Conservation (phyloP, 2,113 vertebrate species). For the Macquaria ambigua region DNA sequence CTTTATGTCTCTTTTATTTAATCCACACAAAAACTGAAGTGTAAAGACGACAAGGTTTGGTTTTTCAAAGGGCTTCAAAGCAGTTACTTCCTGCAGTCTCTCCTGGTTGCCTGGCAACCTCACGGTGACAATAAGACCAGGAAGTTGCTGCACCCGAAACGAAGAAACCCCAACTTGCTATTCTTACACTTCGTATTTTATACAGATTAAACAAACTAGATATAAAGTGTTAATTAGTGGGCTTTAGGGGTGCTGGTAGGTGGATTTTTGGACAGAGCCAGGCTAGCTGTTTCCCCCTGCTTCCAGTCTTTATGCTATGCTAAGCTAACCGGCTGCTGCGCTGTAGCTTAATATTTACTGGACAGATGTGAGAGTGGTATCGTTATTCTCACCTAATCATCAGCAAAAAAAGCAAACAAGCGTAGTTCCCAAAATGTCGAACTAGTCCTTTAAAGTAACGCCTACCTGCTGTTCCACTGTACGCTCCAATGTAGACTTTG, state of each 20-base stretch:
- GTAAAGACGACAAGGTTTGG: no score
- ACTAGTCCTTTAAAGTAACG: background rate
- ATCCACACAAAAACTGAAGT: no score
- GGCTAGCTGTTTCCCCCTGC: background rate
- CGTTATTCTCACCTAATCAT: background rate
- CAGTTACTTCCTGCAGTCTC: no score
- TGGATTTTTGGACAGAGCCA: background rate
- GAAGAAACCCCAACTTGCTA: no score
- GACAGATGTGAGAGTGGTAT: background rate
- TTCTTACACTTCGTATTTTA: no score
- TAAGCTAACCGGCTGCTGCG: background rate
- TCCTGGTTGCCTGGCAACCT: no score
- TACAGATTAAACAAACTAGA: background rate
- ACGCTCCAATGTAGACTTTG: conserved; percentile 88
- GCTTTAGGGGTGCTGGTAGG: no score
- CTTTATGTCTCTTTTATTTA: background rate
- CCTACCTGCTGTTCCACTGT: conserved; percentile 93
- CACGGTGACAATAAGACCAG: no score
- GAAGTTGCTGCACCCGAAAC: no score
- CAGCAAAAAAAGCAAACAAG: background rate
- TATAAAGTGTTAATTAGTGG: background rate
- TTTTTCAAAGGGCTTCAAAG: background rate
- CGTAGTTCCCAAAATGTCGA: background rate
- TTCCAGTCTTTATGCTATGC: background rate
- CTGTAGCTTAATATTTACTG: background rate